phyloP scores from a whole-genome alignment of 2,888 invertebrate species.

The Koerneria pararmatus region DNA sequence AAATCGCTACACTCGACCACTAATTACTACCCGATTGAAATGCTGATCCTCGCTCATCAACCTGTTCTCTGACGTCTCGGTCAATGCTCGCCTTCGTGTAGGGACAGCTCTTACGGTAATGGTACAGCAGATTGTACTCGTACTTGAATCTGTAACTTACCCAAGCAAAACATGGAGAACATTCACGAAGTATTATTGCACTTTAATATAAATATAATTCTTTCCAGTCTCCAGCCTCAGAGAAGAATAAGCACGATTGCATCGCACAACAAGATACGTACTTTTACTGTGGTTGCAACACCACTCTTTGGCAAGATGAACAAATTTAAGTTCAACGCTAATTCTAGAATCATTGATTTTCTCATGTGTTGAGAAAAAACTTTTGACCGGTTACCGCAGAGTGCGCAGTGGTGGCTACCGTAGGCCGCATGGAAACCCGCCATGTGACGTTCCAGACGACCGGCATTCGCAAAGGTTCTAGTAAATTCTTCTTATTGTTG shows the following conservation, averaged over 20 bases:
- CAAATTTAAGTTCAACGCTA: too few species aligned
- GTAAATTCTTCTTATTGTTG: conserved; percentile 20
- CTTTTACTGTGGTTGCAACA: too few species aligned
- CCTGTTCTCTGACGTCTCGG: conserved; percentile 41
- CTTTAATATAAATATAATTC: too few species aligned
- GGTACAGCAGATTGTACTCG: conserved; percentile 55
- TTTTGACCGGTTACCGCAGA: conserved; percentile 52
- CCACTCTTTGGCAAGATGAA: too few species aligned
- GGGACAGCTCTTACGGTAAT: conserved; percentile 49
- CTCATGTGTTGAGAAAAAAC: too few species aligned
- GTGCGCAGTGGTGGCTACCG: conserved; percentile 47
- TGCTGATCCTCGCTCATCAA: background rate
- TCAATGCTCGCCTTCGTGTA: conserved; percentile 46
- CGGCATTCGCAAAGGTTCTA: conserved; percentile 46
- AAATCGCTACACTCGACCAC: too few species aligned
- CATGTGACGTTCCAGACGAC: conserved; percentile 50
- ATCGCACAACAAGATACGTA: too few species aligned
- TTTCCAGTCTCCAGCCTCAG: too few species aligned
- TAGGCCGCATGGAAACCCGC: conserved; percentile 46
- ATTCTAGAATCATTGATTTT: too few species aligned
- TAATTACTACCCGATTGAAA: background rate
- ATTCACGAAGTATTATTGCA: background rate
- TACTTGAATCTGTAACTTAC: conserved; percentile 41
- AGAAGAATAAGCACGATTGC: too few species aligned
- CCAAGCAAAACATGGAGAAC: too few species aligned